Evolutionary conservation across 2,888 invertebrate genomes (phyloP).

Genomic region (Heteromyza rotundicornis): DNA sequence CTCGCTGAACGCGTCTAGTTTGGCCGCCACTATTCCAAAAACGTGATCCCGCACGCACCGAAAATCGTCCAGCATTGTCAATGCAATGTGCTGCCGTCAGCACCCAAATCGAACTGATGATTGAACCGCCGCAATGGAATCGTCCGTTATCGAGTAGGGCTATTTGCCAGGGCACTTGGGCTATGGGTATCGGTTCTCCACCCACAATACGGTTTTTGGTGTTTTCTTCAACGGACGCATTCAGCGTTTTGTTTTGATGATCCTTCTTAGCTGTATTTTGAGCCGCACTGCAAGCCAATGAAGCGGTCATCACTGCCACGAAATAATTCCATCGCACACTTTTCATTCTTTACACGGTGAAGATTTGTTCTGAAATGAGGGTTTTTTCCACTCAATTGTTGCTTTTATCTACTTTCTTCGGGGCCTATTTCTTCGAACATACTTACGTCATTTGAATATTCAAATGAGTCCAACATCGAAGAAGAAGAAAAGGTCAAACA

Average conservation of each 20-base stretch:
- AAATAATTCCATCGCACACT: too few relatives aligned
- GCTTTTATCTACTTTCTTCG: too few relatives aligned
- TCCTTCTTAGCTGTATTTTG: too few relatives aligned
- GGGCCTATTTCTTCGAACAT: too few relatives aligned
- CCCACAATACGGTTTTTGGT: slow-evolving; percentile 38
- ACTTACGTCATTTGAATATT: too few relatives aligned
- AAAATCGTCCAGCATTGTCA: background rate
- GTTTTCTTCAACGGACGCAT: background rate
- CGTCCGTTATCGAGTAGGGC: slow-evolving; percentile 19
- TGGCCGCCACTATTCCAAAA: slow-evolving; percentile 35
- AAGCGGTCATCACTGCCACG: too few relatives aligned
- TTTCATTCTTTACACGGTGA: background rate
- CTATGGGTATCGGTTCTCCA: slow-evolving; percentile 35
- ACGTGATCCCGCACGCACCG: slow-evolving; percentile 37
- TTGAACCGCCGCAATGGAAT: slow-evolving; percentile 40
- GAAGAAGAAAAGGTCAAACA: too few relatives aligned
- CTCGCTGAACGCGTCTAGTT: slow-evolving; percentile 15
- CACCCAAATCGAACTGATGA: slow-evolving; percentile 30
- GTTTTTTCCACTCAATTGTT: too few relatives aligned
- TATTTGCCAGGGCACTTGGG: slow-evolving; percentile 36
- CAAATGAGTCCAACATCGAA: too few relatives aligned
- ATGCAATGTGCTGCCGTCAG: slow-evolving; percentile 45
- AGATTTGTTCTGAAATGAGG: too few relatives aligned
- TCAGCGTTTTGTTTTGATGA: too few relatives aligned
- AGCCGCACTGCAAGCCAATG: too few relatives aligned